Evolutionary conservation across 2,113 vertebrate species (phyloP).

Genomic region (Aptenodytes forsteri): DNA sequence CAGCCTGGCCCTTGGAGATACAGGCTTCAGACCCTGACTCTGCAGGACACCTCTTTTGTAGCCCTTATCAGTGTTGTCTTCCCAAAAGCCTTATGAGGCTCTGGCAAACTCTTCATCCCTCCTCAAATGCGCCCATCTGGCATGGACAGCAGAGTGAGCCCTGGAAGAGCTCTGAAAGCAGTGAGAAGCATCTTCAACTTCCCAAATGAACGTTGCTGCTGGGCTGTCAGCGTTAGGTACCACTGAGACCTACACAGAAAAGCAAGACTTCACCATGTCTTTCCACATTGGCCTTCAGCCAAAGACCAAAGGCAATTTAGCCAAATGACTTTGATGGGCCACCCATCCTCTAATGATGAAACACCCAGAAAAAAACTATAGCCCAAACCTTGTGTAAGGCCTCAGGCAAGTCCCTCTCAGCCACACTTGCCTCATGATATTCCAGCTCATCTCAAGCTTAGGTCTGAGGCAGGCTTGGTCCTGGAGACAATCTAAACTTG

Average conservation of each 20-base stretch:
- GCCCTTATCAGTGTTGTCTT: neutral
- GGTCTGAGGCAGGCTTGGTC: neutral
- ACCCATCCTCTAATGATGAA: neutral
- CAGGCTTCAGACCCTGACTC: neutral
- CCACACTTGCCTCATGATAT: neutral
- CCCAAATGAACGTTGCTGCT: neutral
- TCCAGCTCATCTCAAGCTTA: neutral
- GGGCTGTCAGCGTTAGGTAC: neutral
- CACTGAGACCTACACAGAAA: neutral
- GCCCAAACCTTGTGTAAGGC: neutral
- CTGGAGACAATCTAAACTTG: neutral
- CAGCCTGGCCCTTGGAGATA: neutral
- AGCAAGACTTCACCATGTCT: neutral
- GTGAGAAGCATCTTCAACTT: neutral
- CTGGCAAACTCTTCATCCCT: neutral
- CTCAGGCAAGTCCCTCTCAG: neutral
- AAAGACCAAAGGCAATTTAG: neutral
- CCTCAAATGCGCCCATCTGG: fast-evolving
- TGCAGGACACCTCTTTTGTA: neutral
- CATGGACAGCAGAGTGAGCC: neutral
- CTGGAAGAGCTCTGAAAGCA: neutral
- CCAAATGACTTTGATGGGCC: neutral
- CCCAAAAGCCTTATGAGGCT: neutral
- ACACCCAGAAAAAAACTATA: neutral
- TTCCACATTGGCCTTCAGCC: neutral